A percentile compares a stretch with the other conserved stretches of the same genome.
These are phyloP conservation scores for Phyllotreta cruciferae DNA, from an alignment of 2,888 invertebrate genomes.

Conservation along the genomic window DNA sequence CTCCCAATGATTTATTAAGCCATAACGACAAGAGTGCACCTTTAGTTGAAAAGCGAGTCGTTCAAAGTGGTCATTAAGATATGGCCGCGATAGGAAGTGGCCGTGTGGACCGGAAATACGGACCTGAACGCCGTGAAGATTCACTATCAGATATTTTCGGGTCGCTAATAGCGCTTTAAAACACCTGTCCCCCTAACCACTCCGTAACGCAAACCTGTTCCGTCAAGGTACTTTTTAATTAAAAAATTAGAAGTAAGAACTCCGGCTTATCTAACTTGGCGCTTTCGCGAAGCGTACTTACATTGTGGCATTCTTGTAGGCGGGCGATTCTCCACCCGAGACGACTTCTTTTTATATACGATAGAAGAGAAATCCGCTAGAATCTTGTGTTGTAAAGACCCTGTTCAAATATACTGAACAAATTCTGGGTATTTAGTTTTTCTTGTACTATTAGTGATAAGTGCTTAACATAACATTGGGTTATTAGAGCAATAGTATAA, in stretches of 20 bases:
- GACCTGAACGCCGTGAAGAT: slow-evolving; percentile 54
- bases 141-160: slow-evolving; percentile 50
- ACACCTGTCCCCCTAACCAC: slow-evolving; percentile 49
- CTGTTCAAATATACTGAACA: too few relatives aligned
- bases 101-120: slow-evolving; percentile 53
- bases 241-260: slow-evolving; percentile 17
- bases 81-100: slow-evolving; percentile 50
- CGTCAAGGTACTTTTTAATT: slow-evolving; percentile 31
- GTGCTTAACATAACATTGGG: too few relatives aligned
- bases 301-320: slow-evolving; percentile 5
- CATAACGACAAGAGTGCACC: slow-evolving; percentile 48
- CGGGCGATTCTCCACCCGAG: not conserved
- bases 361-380: too few relatives aligned
- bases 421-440: too few relatives aligned
- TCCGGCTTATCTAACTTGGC: not conserved
- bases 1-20: slow-evolving; percentile 44
- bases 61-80: slow-evolving; percentile 52
- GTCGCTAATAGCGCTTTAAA: slow-evolving; percentile 50
- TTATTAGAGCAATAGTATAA: too few relatives aligned
- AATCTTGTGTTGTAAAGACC: too few relatives aligned
- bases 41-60: slow-evolving; percentile 50
- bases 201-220: slow-evolving; percentile 33
- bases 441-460: too few relatives aligned
- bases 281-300: slow-evolving; percentile 1
- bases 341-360: too few relatives aligned